Base-by-base conservation (phyloP, 2,797 vertebrate species). In the Leptatherina wallacei region DNA sequence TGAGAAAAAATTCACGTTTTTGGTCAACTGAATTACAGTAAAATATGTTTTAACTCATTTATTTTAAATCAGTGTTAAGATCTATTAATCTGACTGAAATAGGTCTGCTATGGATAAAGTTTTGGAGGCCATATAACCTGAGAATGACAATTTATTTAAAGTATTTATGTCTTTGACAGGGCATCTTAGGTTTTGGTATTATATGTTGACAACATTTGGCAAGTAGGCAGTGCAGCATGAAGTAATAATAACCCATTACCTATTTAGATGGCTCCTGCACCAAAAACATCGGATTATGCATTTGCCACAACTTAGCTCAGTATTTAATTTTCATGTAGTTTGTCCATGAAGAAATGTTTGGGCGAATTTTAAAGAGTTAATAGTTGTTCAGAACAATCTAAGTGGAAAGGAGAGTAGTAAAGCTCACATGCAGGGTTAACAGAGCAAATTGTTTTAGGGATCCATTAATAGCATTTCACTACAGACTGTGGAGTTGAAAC, bases 1-100 rank as follows among this genome's bases (percentile, higher is more conserved):
- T 57, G 30, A 57, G 77, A 75, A 60, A 22, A 77, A 77, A 77
- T 69, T 3, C 6, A 27, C 27, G 42, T 74, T 76, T 81, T 62
- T 30, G 42, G 32, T 60, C 29, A 20, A 22, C 20, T 49, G 47
- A n/a, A 49, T n/a, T 9, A 11, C 18, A 22, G 47, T 49, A 22
- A 49, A 49, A 49, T 49, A 22, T 3, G n/a, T 49, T n/a, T 49
- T 8, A 47, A 47, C 18, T n/a, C 18, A n/a, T 47, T 47, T 18
- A 18, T 74, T 69, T 60, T 20, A 54, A 56, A 11, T 10, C 38
- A 29, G 12, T 61, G 14, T 29, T 24, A 61, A 40, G 36, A 61
- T 29, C 13, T 22, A 42, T 42, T 42, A 16, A 44, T 44, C 38
- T 27, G 40, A 27, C 36, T 9, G 27, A 44, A 44, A 44, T 29